Evolutionary conservation across 2,113 vertebrate species (phyloP).

Genomic region (Larimichthys crocea): DNA sequence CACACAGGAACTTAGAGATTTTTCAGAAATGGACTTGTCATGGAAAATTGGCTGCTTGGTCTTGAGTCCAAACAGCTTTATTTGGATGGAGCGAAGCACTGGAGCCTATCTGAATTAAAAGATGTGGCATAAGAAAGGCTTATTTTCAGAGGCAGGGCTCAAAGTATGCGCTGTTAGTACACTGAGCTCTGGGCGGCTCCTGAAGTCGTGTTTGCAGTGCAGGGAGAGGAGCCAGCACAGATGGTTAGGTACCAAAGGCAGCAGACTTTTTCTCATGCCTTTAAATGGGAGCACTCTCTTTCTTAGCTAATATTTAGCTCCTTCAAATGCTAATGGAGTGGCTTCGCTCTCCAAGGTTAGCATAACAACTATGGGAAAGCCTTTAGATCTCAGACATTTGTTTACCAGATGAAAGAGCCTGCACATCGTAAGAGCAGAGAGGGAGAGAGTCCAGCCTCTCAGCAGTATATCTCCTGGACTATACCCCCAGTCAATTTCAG

Average conservation of each 20-base stretch:
- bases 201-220: constrained; percentile 78
- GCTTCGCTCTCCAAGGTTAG: constrained; percentile 97
- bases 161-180: constrained; percentile 57
- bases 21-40: constrained; percentile 66
- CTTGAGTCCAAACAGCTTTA: constrained; percentile 70
- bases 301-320: constrained; percentile 99
- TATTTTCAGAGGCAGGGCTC: constrained; percentile 72
- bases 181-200: constrained; percentile 63
- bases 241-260: constrained; percentile 92
- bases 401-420: constrained; percentile 94
- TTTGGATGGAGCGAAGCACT: constrained; percentile 74
- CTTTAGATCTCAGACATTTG: constrained; percentile 97
- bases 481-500: constrained; percentile 87
- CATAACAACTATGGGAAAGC: constrained; percentile 99
- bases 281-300: constrained; percentile 95
- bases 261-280: constrained; percentile 96
- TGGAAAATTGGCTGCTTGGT: constrained; percentile 71
- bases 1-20: constrained; percentile 41
- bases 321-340: constrained; percentile 99
- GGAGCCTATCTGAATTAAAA: constrained; percentile 78
- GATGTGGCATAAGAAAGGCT: constrained; percentile 63
- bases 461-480: constrained; percentile 51
- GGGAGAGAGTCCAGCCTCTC: constrained; percentile 59
- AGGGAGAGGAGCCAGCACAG: constrained; percentile 90
- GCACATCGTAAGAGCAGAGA: constrained; percentile 84